Evolutionary conservation across 2,797 vertebrate genomes (phyloP).

Genomic region (Pseudocheirus occidentalis): DNA sequence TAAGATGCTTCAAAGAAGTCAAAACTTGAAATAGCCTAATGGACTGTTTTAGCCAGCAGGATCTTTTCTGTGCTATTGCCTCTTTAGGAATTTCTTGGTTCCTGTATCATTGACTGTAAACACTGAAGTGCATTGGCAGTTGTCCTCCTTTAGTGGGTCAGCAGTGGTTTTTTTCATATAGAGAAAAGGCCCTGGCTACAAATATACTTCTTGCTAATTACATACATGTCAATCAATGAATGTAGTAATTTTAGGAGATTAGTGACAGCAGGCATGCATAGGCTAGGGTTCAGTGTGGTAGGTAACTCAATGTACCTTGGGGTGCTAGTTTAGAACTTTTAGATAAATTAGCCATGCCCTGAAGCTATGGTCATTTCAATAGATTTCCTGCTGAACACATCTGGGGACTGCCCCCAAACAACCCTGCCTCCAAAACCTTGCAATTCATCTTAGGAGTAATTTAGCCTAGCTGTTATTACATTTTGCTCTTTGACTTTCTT

Average conservation of each 20-base stretch:
- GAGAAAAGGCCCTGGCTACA: slow-evolving; percentile 23
- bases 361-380: neutral
- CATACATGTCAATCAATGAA: neutral
- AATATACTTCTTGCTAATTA: slow-evolving; percentile 19
- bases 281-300: neutral
- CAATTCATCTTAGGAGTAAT: neutral
- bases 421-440: neutral
- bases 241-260: slow-evolving; percentile 17
- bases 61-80: slow-evolving; percentile 57
- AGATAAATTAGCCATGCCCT: neutral
- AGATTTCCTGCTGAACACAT: neutral
- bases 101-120: slow-evolving; percentile 50
- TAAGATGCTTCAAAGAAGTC: slow-evolving; percentile 68
- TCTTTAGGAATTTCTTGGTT: slow-evolving; percentile 71
- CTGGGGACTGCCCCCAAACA: neutral
- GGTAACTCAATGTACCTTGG: neutral
- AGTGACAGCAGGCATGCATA: neutral
- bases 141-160: neutral
- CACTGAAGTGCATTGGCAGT: slow-evolving; percentile 40
- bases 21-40: slow-evolving; percentile 69
- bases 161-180: slow-evolving; percentile 50
- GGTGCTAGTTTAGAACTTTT: neutral
- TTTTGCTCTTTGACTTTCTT: neutral
- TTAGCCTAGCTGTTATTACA: neutral
- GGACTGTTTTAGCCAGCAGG: slow-evolving; percentile 67